Conservation (phyloP, 2,888 invertebrate species). For the Dynastes tityus region DNA sequence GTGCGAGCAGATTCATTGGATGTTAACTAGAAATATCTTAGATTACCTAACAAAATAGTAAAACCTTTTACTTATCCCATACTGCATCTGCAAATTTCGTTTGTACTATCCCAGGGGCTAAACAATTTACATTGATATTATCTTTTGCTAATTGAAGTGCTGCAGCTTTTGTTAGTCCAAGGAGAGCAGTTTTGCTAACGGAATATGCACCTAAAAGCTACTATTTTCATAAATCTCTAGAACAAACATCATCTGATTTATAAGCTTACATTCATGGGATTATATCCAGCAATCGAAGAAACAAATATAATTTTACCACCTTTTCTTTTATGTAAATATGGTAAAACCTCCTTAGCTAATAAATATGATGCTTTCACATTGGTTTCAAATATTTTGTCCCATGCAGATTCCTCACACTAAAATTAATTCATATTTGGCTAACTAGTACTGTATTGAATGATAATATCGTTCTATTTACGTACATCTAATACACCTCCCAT, state of each 20-base stretch:
- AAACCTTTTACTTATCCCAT: constrained; percentile 65
- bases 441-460: not conserved
- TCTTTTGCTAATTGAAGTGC: constrained; percentile 83
- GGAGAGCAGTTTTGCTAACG: constrained; percentile 92
- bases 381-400: constrained; percentile 97
- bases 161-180: constrained; percentile 90
- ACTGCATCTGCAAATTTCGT: constrained; percentile 90
- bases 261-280: constrained; percentile 79
- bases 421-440: constrained; percentile 58
- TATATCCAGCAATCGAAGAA: constrained; percentile 90
- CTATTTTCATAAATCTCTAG: not conserved
- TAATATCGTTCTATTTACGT: constrained; percentile 51
- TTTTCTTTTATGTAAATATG: constrained; percentile 84
- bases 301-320: constrained; percentile 90
- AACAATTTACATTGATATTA: constrained; percentile 93
- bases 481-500: constrained; percentile 86
- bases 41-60: not conserved
- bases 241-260: not conserved
- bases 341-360: constrained; percentile 89
- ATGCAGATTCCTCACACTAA: constrained; percentile 84
- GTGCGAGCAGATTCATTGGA: constrained; percentile 58
- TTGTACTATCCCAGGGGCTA: constrained; percentile 93
- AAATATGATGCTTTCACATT: constrained; percentile 94
- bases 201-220: constrained; percentile 92
- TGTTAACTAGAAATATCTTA: constrained; percentile 52